These are phyloP conservation scores for Meghimatium bilineatum DNA, from an alignment of 2,888 invertebrate species.

Conservation along the genomic window DNA sequence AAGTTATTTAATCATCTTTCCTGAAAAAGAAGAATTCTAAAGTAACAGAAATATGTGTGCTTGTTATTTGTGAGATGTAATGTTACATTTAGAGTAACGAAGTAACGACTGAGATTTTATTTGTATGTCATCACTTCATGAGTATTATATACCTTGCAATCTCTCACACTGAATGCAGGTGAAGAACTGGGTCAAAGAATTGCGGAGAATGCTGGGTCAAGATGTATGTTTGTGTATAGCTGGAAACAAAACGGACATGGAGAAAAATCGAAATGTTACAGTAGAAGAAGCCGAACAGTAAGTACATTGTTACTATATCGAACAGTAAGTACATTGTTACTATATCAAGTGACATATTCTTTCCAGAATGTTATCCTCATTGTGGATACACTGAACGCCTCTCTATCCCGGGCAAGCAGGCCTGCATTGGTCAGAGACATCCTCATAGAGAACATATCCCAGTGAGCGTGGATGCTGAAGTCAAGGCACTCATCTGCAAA, in stretches of 20 bases:
- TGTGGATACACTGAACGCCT: too few relatives aligned
- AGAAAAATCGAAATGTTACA: conserved; percentile 90
- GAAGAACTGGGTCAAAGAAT: conserved; percentile 98
- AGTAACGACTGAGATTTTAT: not conserved
- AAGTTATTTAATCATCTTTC: too few relatives aligned
- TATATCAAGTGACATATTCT: too few relatives aligned
- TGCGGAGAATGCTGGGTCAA: conserved; percentile 95
- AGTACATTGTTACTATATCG: conserved; percentile 67
- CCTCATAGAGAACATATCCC: too few relatives aligned
- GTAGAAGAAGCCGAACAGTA: conserved; percentile 91
- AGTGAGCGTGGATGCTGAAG: too few relatives aligned
- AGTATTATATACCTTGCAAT: not conserved
- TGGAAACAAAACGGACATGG: conserved; percentile 97
- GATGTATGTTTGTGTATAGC: conserved; percentile 94
- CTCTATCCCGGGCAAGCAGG: too few relatives aligned
- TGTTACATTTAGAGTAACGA: not conserved
- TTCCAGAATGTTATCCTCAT: too few relatives aligned
- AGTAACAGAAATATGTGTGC: too few relatives aligned
- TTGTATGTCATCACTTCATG: not conserved
- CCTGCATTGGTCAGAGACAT: too few relatives aligned
- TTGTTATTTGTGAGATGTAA: not conserved
- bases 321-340: too few relatives aligned
- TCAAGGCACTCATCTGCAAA: too few relatives aligned
- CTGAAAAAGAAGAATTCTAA: too few relatives aligned
- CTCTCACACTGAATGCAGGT: conserved; percentile 81